Conservation (phyloP, 2,113 vertebrate genomes). For the Embiotoca jacksoni region DNA sequence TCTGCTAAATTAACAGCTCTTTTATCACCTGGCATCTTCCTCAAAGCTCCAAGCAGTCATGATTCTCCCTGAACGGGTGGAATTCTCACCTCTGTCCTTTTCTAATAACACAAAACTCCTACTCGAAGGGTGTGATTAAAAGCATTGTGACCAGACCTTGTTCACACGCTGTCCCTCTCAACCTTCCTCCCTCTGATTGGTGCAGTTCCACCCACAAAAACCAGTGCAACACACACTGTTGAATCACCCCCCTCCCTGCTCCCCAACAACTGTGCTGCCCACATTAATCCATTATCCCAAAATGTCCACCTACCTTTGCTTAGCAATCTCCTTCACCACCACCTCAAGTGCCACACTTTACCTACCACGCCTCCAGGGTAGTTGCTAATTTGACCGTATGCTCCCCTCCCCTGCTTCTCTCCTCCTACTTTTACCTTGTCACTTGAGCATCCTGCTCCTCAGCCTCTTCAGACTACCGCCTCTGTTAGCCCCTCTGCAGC, state of each 20-base stretch:
- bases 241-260: conserved; percentile 40
- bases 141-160: conserved; percentile 44
- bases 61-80: conserved; percentile 30
- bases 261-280: conserved; percentile 47
- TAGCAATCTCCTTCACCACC: conserved; percentile 65
- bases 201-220: conserved; percentile 52
- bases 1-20: conserved; percentile 39
- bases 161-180: conserved; percentile 45
- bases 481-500: conserved; percentile 48
- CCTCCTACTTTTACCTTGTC: conserved; percentile 69
- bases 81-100: conserved; percentile 61
- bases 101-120: conserved; percentile 72
- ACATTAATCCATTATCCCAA: conserved; percentile 75
- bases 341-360: conserved; percentile 62
- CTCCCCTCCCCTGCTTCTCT: conserved; percentile 47
- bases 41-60: conserved; percentile 29
- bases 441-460: conserved; percentile 61
- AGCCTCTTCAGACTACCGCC: conserved; percentile 50
- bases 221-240: conserved; percentile 42
- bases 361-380: conserved; percentile 51
- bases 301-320: conserved; percentile 74
- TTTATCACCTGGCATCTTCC: conserved; percentile 36
- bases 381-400: conserved; percentile 51
- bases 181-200: conserved; percentile 51
- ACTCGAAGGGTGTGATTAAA: conserved; percentile 70